Evolutionary conservation across 1,140 invertebrate species (phyloP), one percentile per base, ranked within the genome.

Genomic region (Catajapyx aquilonaris): DNA sequence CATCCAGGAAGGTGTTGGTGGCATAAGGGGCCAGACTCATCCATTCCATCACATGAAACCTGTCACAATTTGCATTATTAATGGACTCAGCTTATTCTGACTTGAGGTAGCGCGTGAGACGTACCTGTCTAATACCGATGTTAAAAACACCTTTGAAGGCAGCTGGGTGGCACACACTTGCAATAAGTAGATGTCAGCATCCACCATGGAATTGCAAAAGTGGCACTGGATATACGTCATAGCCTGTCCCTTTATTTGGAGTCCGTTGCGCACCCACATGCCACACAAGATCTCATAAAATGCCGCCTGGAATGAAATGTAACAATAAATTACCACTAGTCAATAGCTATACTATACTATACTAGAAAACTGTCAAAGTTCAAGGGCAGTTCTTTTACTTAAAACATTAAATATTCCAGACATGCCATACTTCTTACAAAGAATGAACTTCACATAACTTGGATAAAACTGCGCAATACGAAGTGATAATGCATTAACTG

Each of bases 161-260:
- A 95, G 60, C 51, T 85, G 75, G 2, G 80, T 85, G 23, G 84
- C 83, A 60, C 86, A 91, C 15, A 95, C 70, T 69, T 91, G 86
- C 37, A 93, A 55, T 33, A 95, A 69, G 61, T 86, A 96, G 25
- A 96, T 63, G 64, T 96, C 91, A 48, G 90, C 81, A 61, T 96
- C 91, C 0, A 91, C 81, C 81, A 95, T 93, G 1, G 88, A 94
- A 57, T 93, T 94, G 60, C 87, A 94, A 60, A 96, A 96, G 61
- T 96, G 93, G 41, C 85, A 90, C 55, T 96, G 91, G 44, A 95
- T 87, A 53, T 96, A 97, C 15, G 91, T 95, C 86, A 96, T 95
- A 4, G 90, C 88, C 61, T 96, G 90, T 10, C 88, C 88, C 59
- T 88, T 88, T 45, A 96, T 95, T 65, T 96, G 91, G 1, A 94